These are phyloP conservation scores for Furnarius figulus DNA, from an alignment of 2,113 vertebrate species.

Conservation along the genomic window DNA sequence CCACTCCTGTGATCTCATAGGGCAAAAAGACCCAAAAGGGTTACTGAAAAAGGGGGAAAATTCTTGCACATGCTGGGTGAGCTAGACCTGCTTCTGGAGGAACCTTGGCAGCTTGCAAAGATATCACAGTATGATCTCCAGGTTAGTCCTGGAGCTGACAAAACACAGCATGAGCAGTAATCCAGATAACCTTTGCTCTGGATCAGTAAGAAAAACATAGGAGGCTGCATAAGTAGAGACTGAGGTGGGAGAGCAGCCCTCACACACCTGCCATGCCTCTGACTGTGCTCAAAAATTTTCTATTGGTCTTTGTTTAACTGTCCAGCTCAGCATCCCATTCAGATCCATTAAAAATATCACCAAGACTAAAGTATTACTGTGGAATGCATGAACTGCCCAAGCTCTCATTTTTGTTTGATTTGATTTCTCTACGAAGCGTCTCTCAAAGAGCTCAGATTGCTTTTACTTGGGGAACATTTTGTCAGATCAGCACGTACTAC, in stretches of 20 bases:
- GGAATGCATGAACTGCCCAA: conserved; percentile 46
- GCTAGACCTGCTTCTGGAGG: background rate
- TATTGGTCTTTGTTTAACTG: conserved; percentile 32
- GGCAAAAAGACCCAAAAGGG: background rate
- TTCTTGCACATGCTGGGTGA: accelerated
- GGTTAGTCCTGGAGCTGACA: background rate
- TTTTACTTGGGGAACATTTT: conserved; percentile 22
- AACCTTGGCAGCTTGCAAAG: background rate
- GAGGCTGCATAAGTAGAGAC: background rate
- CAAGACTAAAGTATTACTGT: conserved; percentile 47
- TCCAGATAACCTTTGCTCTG: background rate
- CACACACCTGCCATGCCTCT: background rate
- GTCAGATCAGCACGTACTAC: conserved; percentile 32
- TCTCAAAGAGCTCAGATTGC: conserved; percentile 48
- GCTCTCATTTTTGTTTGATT: conserved; percentile 41
- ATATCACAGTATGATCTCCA: background rate
- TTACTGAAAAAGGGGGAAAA: background rate
- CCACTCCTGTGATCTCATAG: background rate
- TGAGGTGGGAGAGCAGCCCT: background rate
- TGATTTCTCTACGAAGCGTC: conserved; percentile 1
- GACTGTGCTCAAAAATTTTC: background rate
- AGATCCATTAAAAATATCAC: conserved; percentile 40
- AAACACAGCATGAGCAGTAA: background rate
- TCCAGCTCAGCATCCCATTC: background rate
- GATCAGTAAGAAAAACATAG: background rate